Evolutionary conservation across 2,797 vertebrate genomes (phyloP).

Genomic region (Amblyraja radiata): DNA sequence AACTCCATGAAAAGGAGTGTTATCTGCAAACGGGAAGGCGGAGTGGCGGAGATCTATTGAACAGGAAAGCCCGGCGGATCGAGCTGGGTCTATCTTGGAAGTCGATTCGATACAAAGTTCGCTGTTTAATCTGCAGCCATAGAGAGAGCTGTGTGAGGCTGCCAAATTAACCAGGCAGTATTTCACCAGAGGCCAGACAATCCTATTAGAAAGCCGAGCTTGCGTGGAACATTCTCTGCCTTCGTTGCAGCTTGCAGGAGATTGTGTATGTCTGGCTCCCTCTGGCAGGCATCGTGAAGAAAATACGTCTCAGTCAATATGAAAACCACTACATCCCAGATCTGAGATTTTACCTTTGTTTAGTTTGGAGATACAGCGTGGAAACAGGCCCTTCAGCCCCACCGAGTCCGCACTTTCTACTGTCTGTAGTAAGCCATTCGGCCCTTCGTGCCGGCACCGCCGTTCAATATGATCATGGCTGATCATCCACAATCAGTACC

Average conservation of each 20-base stretch:
- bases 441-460: no score
- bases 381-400: no score
- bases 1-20: no score
- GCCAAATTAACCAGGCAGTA: not conserved
- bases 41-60: not conserved
- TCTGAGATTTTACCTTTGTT: not conserved
- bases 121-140: not conserved
- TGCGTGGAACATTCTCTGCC: not conserved
- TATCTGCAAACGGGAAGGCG: no score
- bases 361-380: no score
- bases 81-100: not conserved
- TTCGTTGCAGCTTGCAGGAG: not conserved
- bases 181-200: not conserved
- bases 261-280: conserved; percentile 7
- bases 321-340: not conserved
- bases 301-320: not conserved
- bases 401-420: no score
- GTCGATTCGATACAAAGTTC: not conserved
- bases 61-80: not conserved
- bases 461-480: no score
- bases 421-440: no score
- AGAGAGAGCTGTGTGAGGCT: not conserved
- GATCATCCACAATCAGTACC: no score
- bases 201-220: not conserved
- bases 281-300: not conserved